Base-by-base conservation (phyloP, 1,140 invertebrate genomes). In the Sycophaga agraensis region DNA sequence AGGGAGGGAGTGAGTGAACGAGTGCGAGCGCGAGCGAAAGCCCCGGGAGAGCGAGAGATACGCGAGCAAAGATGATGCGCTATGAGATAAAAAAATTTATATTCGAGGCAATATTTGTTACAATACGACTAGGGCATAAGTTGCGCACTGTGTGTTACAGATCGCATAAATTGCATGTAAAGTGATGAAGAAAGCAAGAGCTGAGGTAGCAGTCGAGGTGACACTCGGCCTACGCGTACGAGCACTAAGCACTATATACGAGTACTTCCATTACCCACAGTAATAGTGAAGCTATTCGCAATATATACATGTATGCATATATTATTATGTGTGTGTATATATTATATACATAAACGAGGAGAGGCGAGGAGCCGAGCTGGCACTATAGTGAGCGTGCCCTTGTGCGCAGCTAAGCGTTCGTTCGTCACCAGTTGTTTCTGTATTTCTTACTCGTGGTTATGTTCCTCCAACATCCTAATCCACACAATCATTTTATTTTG, bases 51-150 rank as follows among this genome's bases (percentile, higher is more conserved):
- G 16, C 5, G 40, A 8, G 40, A 34, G 17, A 46, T n/a, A n/a
- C n/a, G n/a, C n/a, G n/a, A n/a, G n/a, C n/a, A n/a, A n/a, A n/a
- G n/a, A n/a, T n/a, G n/a, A n/a, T n/a, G n/a, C n/a, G n/a, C n/a
- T n/a, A n/a, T n/a, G n/a, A n/a, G n/a, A 14, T 48, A 64, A 66
- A 71, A 67, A 68, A 72, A 68, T 78, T 78, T 76, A 73, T 80
- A 78, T 78, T 79, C 70, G 71, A 77, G 73, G 77, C 76, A 77
- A 79, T 78, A 80, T 78, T 80, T 78, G 73, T 78, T 79, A 80
- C 72, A 68, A 77, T 74, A 72, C 70, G 67, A 70, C 45, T 75
- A 75, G 70, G 39, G 56, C 46, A 60, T 75, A 75, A 73, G 70
- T 72, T 70, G 68, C 70, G 67, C 57, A 65, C 48, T 55, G 60